Percentiles rank a stretch among this genome's conserved stretches.
Conservation (phyloP, 2,888 invertebrate species). For the Drosophila leonis region DNA sequence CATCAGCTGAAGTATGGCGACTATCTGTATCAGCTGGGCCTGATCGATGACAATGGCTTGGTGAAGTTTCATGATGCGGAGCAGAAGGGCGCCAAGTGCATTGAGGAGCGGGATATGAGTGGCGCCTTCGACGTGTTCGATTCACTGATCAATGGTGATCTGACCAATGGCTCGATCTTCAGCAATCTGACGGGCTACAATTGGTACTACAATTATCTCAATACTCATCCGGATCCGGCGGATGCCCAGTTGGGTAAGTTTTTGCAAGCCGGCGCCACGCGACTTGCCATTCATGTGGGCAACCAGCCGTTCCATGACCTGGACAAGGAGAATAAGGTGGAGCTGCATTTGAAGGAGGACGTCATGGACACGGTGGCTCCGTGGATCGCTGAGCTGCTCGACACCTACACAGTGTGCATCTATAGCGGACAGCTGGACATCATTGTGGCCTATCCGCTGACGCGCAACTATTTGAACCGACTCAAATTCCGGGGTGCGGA, state of each 20-base stretch:
- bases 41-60: slow-evolving; percentile 87
- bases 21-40: slow-evolving; percentile 92
- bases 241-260: slow-evolving; percentile 85
- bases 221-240: slow-evolving; percentile 88
- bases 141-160: slow-evolving; percentile 88
- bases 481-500: slow-evolving; percentile 89
- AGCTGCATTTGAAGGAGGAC: slow-evolving; percentile 90
- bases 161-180: slow-evolving; percentile 88
- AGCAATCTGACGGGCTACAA: slow-evolving; percentile 86
- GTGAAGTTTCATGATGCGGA: slow-evolving; percentile 88
- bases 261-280: slow-evolving; percentile 86
- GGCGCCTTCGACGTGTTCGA: slow-evolving; percentile 92
- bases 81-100: slow-evolving; percentile 86
- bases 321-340: slow-evolving; percentile 87
- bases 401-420: slow-evolving; percentile 88
- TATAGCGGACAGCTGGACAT: slow-evolving; percentile 97
- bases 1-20: slow-evolving; percentile 92
- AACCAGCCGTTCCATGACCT: slow-evolving; percentile 89
- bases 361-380: slow-evolving; percentile 93
- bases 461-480: slow-evolving; percentile 91
- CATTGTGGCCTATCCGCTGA: slow-evolving; percentile 94
- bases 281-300: slow-evolving; percentile 94
- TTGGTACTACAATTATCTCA: slow-evolving; percentile 86
- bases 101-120: slow-evolving; percentile 88
- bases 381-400: slow-evolving; percentile 89